Base-by-base conservation (phyloP, 92 coral and sea anemone species). In the Bergia puertoricense region DNA sequence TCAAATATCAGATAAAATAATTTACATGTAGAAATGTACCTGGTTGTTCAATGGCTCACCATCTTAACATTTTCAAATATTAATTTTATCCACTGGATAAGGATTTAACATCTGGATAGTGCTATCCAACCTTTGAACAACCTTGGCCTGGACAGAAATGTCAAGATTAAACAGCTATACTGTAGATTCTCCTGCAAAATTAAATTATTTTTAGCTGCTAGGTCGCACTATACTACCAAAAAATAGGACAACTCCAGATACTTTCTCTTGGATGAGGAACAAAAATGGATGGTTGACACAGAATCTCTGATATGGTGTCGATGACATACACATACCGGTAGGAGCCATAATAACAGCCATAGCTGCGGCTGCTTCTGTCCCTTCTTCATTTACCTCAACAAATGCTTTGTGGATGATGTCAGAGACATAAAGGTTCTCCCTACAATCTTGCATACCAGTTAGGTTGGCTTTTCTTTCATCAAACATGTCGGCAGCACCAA, bases 311-410 rank as follows among this genome's bases (percentile, higher is more conserved):
- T 81, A 82, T 39, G 80, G 86, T 39, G 81, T 79, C 66, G 30
- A 40, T 15, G 92, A 4, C 79, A 81, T 82, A 18, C 88, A 56
- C 85, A 82, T 81, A 43, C 88, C 71, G 14, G 65, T 56, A 15
- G 89, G 46, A 80, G 78, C 89, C 92, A 93, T 88, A 8, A 92
- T 91, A 54, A 86, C 94, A 0, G 91, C 98, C 0, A 96, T 93
- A 0, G 99, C 98, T 40, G 98, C 99, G 0, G 98, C 98, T 5
- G 99, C 96, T 76, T 96, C 99, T 45, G 99, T 95, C 8, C 99
- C 98, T 74, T 96, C 91, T 80, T 96, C 96, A 77, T 93, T 93
- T 6, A 96, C 98, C 71, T 96, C 99, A 59, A 96, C 96, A 90
- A 95, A 96, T 11, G 99, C 96, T 90, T 96, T 93, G 90, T 96